Evolutionary conservation across 1,140 invertebrate species (phyloP).

Genomic region (Neodiprion virginianus): DNA sequence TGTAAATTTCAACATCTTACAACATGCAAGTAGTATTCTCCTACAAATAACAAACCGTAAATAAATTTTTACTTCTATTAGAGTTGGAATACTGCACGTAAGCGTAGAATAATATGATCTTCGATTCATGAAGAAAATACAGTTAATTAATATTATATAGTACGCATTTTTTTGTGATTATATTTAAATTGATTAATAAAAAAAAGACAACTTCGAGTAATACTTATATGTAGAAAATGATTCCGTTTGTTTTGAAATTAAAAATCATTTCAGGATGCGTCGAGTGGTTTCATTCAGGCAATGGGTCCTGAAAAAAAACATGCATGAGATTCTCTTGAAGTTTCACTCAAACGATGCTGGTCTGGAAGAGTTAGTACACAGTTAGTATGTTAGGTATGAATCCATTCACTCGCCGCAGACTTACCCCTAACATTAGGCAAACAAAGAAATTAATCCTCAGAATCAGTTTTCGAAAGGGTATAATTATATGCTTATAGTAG

Average conservation of each 20-base stretch:
- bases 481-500: not conserved
- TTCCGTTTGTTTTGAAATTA: conserved; percentile 1
- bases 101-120: not conserved
- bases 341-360: too few relatives aligned
- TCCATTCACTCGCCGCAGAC: not conserved
- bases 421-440: not conserved
- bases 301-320: conserved; percentile 41
- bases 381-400: not conserved
- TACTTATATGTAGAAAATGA: not conserved
- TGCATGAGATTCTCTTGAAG: not conserved
- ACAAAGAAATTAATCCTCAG: not conserved
- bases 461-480: too few relatives aligned
- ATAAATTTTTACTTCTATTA: not conserved
- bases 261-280: conserved; percentile 24
- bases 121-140: not conserved
- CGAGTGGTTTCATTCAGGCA: conserved; percentile 35
- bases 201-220: not conserved
- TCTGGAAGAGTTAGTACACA: too few relatives aligned
- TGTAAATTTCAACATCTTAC: too few relatives aligned
- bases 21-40: too few relatives aligned
- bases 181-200: not conserved
- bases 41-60: not conserved
- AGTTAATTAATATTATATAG: not conserved
- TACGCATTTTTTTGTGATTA: not conserved
- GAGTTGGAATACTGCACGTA: not conserved